Evolutionary conservation across 2,888 invertebrate species (phyloP).

Genomic region (Timandra comae): DNA sequence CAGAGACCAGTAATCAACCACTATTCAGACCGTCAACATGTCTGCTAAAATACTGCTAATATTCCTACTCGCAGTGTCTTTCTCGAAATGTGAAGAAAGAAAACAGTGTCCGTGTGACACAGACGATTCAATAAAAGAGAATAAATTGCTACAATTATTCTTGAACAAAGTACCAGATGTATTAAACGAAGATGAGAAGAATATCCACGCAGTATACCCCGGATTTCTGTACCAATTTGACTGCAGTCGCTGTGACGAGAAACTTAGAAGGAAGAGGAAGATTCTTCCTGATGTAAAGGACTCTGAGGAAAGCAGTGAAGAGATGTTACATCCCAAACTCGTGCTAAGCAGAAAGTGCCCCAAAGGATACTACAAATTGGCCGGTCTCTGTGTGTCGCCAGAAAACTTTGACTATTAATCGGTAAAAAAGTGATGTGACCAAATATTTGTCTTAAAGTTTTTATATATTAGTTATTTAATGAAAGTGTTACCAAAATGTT

Average conservation of each 20-base stretch:
- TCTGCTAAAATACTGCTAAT: constrained; percentile 22
- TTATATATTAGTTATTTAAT: no score
- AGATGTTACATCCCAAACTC: no score
- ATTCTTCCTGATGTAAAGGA: constrained; percentile 6
- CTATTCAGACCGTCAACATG: constrained; percentile 22
- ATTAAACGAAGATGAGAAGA: constrained; percentile 7
- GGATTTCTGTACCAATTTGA: constrained; percentile 26
- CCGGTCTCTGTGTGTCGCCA: neutral
- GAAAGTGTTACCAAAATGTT: no score
- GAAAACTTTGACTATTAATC: no score
- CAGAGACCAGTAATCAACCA: no score
- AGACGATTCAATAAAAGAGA: constrained; percentile 5
- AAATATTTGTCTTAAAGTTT: no score
- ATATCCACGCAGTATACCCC: constrained; percentile 21
- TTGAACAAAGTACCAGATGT: constrained; percentile 20
- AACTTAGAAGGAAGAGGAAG: constrained; percentile 27
- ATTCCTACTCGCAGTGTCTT: constrained; percentile 10
- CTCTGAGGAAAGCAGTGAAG: neutral
- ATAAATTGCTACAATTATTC: constrained; percentile 14
- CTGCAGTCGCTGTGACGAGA: constrained; percentile 26
- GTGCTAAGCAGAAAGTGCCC: no score
- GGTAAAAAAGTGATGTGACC: neutral
- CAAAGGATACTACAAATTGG: no score
- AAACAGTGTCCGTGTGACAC: constrained; percentile 13
- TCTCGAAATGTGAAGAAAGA: constrained; percentile 9